phyloP scores from a whole-genome alignment of 2,113 vertebrate species.

The Apteryx owenii region DNA sequence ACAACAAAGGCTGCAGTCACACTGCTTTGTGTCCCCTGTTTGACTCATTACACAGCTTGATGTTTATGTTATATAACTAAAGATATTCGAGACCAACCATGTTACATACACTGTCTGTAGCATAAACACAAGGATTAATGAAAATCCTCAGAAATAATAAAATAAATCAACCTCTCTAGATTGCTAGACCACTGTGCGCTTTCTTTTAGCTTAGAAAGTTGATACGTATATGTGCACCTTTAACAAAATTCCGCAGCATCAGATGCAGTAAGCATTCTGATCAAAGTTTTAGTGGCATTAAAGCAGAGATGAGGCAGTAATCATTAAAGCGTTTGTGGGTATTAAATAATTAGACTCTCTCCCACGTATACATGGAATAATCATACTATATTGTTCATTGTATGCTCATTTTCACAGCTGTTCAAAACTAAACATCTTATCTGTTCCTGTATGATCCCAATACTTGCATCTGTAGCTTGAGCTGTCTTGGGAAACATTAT shows the following conservation, averaged over 20 bases:
- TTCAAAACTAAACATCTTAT: not conserved
- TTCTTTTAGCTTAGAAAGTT: not conserved
- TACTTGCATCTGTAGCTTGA: not conserved
- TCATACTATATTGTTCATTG: not conserved
- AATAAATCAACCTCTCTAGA: not conserved
- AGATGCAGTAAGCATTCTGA: not conserved
- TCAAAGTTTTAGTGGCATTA: not conserved
- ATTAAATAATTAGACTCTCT: not conserved
- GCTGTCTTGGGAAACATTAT: not conserved
- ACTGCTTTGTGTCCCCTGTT: not conserved
- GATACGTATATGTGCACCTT: not conserved
- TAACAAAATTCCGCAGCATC: not conserved
- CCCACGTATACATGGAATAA: not conserved
- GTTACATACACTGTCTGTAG: not conserved
- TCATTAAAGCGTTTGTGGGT: not conserved
- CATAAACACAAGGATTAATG: slow-evolving; percentile 47
- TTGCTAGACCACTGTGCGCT: not conserved
- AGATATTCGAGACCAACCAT: slow-evolving; percentile 27
- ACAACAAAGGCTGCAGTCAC: not conserved
- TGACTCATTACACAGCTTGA: slow-evolving; percentile 22
- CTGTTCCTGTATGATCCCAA: not conserved
- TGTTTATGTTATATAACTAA: slow-evolving; percentile 41
- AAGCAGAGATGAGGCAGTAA: not conserved
- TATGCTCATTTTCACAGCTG: not conserved
- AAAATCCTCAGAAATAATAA: slow-evolving; percentile 11